Base-by-base conservation (phyloP, 2,797 vertebrate genomes). In the Stomatorhinus walkeri region DNA sequence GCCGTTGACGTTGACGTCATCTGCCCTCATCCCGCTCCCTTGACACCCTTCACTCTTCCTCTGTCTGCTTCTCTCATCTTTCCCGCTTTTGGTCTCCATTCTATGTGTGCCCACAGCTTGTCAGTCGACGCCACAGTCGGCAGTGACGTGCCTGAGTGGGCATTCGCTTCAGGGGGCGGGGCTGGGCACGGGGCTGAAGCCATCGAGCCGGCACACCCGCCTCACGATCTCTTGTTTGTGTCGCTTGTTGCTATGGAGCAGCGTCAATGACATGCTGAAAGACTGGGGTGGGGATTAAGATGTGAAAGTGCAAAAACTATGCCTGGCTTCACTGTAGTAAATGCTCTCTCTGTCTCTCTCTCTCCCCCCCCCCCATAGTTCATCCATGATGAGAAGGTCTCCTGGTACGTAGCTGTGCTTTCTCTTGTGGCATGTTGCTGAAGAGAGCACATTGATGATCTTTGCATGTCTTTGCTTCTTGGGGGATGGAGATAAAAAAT, bases 361-460 rank as follows among this genome's bases (percentile, higher is more conserved):
- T 88, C 54, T 48, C 89, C 90, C 59, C 92, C 90, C 59, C 92
- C 68, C 90, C 88, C 90, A 36, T 94, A 99, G 98, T 97, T 98
- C 94, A 99, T 99, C 96, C 97, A 98, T 10, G 98, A 99, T 16
- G 98, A 98, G 93, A 96, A 96, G 59, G 97, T 99, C 90, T 96
- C 95, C 92, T 98, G 98, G 98, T 99, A 94, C 92, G 98, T 94
- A 83, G 14, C 40, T 6, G 14, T 16, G 68, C 48, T 87, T 43
- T 61, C 28, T 64, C 10, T 64, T 49, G 24, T 40, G 54, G 54
- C 9, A 8, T 36, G 36, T 51, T 76, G 10, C 22, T 40, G 19
- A 76, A 48, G 32, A 40, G 16, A 19, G 14, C 3, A 40, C 19
- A 4, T 0, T 49, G 40, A 6, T 10, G 22, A n/a, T 6, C 9